Conservation (phyloP, 2,797 vertebrate species). For the Hippocampus kuda region DNA sequence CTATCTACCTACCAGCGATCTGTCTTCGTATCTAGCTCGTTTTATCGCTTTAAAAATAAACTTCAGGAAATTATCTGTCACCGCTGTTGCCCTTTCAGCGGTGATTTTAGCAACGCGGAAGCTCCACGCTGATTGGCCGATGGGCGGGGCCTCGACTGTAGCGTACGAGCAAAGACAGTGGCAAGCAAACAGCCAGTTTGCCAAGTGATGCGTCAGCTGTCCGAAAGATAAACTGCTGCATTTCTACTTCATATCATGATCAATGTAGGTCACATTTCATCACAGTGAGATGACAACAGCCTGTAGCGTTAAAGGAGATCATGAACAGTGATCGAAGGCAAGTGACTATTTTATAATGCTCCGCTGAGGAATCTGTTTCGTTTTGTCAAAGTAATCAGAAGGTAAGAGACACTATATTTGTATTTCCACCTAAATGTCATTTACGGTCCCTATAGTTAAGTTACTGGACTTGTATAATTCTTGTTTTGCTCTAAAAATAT, state of each 20-base stretch:
- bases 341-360: background rate
- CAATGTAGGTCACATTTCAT: background rate
- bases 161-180: background rate
- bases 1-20: background rate
- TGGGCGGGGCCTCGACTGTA: background rate
- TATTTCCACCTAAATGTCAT: background rate
- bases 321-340: background rate
- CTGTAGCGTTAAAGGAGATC: background rate
- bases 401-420: background rate
- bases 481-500: background rate
- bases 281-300: background rate
- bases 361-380: background rate
- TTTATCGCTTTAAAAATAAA: no score
- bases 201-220: background rate
- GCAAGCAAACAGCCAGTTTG: background rate
- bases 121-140: constrained; percentile 48
- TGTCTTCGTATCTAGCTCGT: no score
- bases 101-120: constrained; percentile 17
- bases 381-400: background rate
- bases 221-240: background rate
- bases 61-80: no score
- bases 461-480: background rate
- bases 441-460: background rate
- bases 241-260: background rate
- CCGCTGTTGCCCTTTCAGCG: background rate